A percentile compares a stretch with the other conserved stretches of the same genome.
phyloP scores from a whole-genome alignment of 53 echinoderm and acorn worm species.

The Glandiceps talaboti region DNA sequence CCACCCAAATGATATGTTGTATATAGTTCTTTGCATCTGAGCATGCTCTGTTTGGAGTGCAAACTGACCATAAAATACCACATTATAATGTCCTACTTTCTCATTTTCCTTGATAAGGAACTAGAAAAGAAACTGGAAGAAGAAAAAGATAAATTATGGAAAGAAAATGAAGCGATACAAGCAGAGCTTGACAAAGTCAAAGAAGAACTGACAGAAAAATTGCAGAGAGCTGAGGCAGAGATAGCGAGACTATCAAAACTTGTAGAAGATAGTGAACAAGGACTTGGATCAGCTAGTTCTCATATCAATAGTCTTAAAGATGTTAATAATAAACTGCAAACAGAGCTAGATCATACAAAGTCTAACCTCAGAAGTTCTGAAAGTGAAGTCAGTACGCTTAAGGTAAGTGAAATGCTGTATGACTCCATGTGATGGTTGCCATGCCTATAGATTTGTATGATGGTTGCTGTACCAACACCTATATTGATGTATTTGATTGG shows the following conservation, averaged over 20 bases:
- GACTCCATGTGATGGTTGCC: too few species aligned
- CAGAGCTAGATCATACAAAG: conserved; percentile 55
- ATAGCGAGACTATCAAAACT: conserved; percentile 48
- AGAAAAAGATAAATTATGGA: conserved; percentile 31
- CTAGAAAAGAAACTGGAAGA: conserved; percentile 50
- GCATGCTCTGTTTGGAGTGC: too few species aligned
- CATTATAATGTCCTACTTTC: too few species aligned
- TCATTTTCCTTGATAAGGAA: too few species aligned
- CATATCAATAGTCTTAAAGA: conserved; percentile 49
- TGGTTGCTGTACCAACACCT: too few species aligned
- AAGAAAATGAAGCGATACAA: conserved; percentile 46
- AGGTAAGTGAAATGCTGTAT: conserved; percentile 45
- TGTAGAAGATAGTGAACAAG: conserved; percentile 60
- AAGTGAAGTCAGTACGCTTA: conserved; percentile 38
- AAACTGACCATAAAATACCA: too few species aligned
- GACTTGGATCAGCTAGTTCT: conserved; percentile 77
- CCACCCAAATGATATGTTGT: too few species aligned
- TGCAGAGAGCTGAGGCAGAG: conserved; percentile 67
- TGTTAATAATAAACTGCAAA: conserved; percentile 42
- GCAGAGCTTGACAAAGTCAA: conserved; percentile 38
- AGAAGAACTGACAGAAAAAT: conserved; percentile 43
- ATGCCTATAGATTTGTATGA: too few species aligned
- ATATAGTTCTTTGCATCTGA: too few species aligned
- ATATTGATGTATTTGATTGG: too few species aligned
- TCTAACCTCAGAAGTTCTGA: conserved; percentile 54